Evolutionary conservation across 2,113 vertebrate species (phyloP), one percentile per base, ranked within the genome.

Genomic region (Dipodomys stephensi): DNA sequence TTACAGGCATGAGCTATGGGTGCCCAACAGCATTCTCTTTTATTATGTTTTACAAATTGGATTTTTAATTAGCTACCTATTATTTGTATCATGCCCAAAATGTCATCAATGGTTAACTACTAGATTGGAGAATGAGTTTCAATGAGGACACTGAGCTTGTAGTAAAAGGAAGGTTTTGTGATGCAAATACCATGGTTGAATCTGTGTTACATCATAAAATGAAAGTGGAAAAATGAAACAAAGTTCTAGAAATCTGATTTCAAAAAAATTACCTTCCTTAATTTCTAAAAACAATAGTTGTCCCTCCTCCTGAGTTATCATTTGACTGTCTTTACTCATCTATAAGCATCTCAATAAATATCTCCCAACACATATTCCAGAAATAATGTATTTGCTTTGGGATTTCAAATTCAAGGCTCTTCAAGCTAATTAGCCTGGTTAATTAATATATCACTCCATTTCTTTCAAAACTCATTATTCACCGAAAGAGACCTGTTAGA

Each of bases 381-480:
- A 90, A 93, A 95, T 92, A 94, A 95, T 72, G 65, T 78, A 86
- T 72, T 87, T 19, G 39, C 93, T 87, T 25, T 73, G 94, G 87
- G 90, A 53, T 82, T 96, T 96, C 87, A 95, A 87, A 96, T 87
- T 83, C 87, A 77, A 84, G 84, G 67, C 93, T 96, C 74, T 94
- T 95, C 79, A 77, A 96, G 93, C 76, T 95, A 97, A 97, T 97
- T 97, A 96, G 65, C 57, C 81, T 96, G 68, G 46, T 96, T 97
- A 96, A 97, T 97, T 97, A 97, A 96, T 95, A 96, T 82, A 96
- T 97, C 96, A 96, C 88, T 94, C 90, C 64, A 84, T 93, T 96
- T 88, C 90, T 96, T 96, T 96, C 96, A 93, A 95, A 91, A 93
- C 77, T 96, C 93, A 96, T 96, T 97, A 96, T 88, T 68, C 19